A percentile compares a stretch with the other conserved stretches of the same genome.
Evolutionary conservation across 2,888 invertebrate genomes (phyloP).

Genomic region (Xestia rhomboidea): DNA sequence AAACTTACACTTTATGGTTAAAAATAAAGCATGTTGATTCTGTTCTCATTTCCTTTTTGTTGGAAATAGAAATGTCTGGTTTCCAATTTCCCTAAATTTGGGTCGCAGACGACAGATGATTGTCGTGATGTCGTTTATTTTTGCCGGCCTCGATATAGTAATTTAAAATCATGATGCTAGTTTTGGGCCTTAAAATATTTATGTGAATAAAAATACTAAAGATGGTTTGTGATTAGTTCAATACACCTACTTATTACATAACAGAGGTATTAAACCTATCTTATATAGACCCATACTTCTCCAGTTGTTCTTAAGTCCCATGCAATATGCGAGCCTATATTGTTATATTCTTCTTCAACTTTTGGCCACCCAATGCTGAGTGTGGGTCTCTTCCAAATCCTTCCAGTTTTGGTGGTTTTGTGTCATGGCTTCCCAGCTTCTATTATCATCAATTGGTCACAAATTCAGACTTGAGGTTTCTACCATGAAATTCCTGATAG

Average conservation of each 20-base stretch:
- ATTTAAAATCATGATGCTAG: background rate
- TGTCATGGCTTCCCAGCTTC: too few relatives aligned
- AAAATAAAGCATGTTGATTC: slow-evolving; percentile 8
- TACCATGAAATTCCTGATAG: background rate
- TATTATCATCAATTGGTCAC: background rate
- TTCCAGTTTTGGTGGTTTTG: too few relatives aligned
- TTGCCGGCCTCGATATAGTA: background rate
- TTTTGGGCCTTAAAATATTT: background rate
- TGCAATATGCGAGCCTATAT: background rate
- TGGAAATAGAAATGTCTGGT: background rate
- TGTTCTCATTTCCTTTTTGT: background rate
- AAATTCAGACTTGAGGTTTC: background rate
- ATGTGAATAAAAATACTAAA: background rate
- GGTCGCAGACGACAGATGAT: slow-evolving; percentile 27
- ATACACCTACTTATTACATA: background rate
- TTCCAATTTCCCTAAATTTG: background rate
- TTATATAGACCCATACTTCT: background rate
- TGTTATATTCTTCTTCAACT: too few relatives aligned
- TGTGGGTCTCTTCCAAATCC: too few relatives aligned
- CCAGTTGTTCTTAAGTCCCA: background rate
- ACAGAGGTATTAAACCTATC: background rate
- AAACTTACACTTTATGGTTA: background rate
- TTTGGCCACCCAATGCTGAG: too few relatives aligned
- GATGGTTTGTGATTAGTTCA: background rate
- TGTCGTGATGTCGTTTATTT: slow-evolving; percentile 5